Evolutionary conservation across 2,113 vertebrate genomes (phyloP), one percentile per base, ranked within the genome.

Genomic region (Siniperca knerii): DNA sequence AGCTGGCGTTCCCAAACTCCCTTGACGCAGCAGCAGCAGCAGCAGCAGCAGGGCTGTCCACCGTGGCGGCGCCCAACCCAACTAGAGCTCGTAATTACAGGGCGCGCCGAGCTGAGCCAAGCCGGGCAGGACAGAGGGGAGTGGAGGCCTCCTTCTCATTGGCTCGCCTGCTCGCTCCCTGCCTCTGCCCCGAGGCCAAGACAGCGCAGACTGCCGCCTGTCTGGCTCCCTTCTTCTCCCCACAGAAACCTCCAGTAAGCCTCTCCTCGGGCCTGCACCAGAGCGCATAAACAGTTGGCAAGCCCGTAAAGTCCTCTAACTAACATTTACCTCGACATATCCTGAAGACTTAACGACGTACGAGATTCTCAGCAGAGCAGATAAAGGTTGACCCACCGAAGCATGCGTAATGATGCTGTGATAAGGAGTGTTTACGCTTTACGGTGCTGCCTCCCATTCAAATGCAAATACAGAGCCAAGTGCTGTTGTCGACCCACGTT

Each of bases 71-170:
- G 84, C 92, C 92, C 91, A 94, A 92, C 91, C 93, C 91, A 88
- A 72, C 82, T 54, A 83, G 84, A 93, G 88, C 86, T 87, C 81
- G 87, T 93, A 94, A 94, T 94, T 94, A 94, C 91, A 94, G 94
- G 92, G 93, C 91, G 90, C 89, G 93, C 89, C 91, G 81, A 87
- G 89, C 81, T n/a, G 87, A 89, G 90, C 90, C 87, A 13, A 84
- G 91, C 90, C 90, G 83, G 90, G 88, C 88, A 92, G 88, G 89
- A 82, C 87, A 29, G 84, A 90, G 79, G 84, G 81, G 90, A 86
- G 90, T 78, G 65, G 75, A 92, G 75, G 86, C 79, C 91, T 89
- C 80, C 74, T 79, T 90, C 92, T 88, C 88, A 93, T 94, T 94
- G 94, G 94, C 80, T 89, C 84, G 20, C 64, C 73, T 15, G 86